phyloP scores from a whole-genome alignment of 2,797 vertebrate genomes.

The Malurus splendens region DNA sequence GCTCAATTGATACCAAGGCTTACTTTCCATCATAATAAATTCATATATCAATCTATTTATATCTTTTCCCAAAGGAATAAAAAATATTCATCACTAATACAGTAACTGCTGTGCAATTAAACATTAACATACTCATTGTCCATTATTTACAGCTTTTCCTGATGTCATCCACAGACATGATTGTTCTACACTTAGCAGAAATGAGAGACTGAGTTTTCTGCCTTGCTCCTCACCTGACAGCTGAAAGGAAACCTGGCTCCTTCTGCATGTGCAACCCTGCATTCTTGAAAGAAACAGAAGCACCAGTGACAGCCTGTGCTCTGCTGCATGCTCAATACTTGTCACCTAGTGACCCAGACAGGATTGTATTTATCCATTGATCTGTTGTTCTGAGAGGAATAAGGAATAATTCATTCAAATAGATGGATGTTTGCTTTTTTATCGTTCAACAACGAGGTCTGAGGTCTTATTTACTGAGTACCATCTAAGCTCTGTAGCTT shows the following conservation, averaged over 20 bases:
- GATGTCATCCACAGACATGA: not conserved
- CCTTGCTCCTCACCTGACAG: not conserved
- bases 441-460: not conserved
- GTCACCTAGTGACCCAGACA: not conserved
- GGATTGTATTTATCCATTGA: not conserved
- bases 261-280: not conserved
- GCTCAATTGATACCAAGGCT: not conserved
- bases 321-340: not conserved
- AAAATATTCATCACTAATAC: not conserved
- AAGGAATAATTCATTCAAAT: not conserved
- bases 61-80: not conserved
- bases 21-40: not conserved
- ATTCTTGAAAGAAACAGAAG: not conserved
- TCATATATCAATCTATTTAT: not conserved
- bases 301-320: not conserved
- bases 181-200: not conserved
- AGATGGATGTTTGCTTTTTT: not conserved
- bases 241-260: not conserved
- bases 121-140: not conserved
- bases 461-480: not conserved
- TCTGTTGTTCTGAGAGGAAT: not conserved
- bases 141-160: not conserved
- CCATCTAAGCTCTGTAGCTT: not conserved
- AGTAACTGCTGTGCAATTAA: not conserved
- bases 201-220: not conserved